Conservation (phyloP, 2,888 invertebrate genomes). For the Nephrocerus scutellatus region DNA sequence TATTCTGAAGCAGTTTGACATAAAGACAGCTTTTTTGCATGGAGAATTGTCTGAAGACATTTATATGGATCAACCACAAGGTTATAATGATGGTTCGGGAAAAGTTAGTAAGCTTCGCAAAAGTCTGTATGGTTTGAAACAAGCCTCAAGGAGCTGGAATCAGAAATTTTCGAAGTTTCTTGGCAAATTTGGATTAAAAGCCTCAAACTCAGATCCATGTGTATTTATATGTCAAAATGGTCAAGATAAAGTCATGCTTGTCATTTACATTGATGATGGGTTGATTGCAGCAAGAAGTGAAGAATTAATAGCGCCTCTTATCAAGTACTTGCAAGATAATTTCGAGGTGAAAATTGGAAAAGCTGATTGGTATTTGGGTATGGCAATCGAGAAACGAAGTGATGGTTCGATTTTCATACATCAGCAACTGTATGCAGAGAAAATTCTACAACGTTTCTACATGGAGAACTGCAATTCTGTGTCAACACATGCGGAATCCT, state of each 20-base stretch:
- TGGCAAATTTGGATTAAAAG: not conserved
- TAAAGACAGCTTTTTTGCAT: slow-evolving; percentile 16
- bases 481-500: too few relatives aligned
- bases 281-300: slow-evolving; percentile 8
- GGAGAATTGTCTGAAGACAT: slow-evolving; percentile 12
- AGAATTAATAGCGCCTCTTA: too few relatives aligned
- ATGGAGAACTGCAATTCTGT: slow-evolving; percentile 11
- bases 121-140: slow-evolving; percentile 19
- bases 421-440: slow-evolving; percentile 8
- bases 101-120: slow-evolving; percentile 14
- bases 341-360: too few relatives aligned
- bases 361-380: too few relatives aligned
- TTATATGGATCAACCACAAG: slow-evolving; percentile 16
- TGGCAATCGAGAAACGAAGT: too few relatives aligned
- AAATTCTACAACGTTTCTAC: slow-evolving; percentile 6
- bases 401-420: slow-evolving; percentile 6
- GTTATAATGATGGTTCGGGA: slow-evolving; percentile 6
- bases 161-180: slow-evolving; percentile 4
- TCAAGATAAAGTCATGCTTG: slow-evolving; percentile 6
- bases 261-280: slow-evolving; percentile 11
- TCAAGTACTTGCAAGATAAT: too few relatives aligned
- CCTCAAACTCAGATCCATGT: slow-evolving; percentile 12
- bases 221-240: slow-evolving; percentile 6
- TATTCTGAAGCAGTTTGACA: slow-evolving; percentile 12
- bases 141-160: slow-evolving; percentile 17